Conservation (phyloP, 2,797 vertebrate genomes). For the Cyclura pinguis region DNA sequence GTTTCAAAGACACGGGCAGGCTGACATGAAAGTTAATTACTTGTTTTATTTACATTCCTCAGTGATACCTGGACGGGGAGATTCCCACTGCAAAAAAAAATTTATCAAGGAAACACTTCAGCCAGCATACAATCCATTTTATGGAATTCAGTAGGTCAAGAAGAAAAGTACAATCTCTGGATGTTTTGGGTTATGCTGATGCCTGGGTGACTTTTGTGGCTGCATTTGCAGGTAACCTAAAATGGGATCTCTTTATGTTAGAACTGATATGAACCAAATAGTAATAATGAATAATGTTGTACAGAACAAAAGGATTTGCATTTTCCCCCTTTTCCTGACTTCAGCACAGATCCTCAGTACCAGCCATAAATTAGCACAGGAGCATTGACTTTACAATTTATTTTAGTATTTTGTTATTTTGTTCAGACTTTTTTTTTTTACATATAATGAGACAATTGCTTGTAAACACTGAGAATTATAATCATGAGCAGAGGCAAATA, state of each 20-base stretch:
- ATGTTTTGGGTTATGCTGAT: neutral
- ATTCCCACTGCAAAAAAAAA: neutral
- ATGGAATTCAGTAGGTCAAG: neutral
- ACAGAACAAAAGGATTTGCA: neutral
- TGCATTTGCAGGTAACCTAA: neutral
- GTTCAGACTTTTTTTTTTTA: neutral
- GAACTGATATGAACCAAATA: neutral
- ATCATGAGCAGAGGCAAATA: neutral
- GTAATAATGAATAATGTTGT: neutral
- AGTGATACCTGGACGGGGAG: neutral
- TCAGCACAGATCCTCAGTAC: neutral
- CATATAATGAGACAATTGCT: neutral
- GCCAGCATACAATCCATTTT: neutral
- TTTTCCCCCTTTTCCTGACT: neutral
- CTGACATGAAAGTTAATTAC: neutral
- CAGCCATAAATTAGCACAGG: neutral
- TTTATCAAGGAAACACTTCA: neutral
- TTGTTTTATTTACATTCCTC: constrained; percentile 21
- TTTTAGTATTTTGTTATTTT: no score
- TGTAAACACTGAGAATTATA: neutral
- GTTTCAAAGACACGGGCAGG: neutral
- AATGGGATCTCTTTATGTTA: neutral
- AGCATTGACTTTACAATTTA: neutral
- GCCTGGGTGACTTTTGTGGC: neutral
- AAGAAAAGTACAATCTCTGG: neutral